Evolutionary conservation across 2,888 invertebrate species (phyloP).

Genomic region (Drosophila lutescens): DNA sequence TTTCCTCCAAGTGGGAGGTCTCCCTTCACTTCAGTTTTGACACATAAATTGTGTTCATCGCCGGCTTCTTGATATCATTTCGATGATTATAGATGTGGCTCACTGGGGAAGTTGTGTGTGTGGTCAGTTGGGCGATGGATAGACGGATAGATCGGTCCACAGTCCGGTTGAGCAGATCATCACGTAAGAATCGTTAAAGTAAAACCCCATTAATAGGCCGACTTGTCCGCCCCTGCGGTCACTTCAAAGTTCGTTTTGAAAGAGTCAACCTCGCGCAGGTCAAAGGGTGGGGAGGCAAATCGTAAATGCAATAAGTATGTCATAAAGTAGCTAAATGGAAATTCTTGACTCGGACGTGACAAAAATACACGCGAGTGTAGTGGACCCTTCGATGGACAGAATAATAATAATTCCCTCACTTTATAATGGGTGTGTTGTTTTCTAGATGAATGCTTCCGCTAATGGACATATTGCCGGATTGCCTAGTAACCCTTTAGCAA

Average conservation of each 20-base stretch:
- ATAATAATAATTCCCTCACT: neutral
- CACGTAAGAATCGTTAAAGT: constrained; percentile 53
- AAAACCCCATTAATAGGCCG: constrained; percentile 47
- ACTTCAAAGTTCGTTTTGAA: constrained; percentile 54
- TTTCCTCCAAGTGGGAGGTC: constrained; percentile 4
- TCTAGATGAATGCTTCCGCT: constrained; percentile 51
- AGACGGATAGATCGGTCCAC: constrained; percentile 3
- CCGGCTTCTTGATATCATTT: constrained; percentile 1
- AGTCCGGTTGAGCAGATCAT: constrained; percentile 18
- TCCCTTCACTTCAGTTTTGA: constrained; percentile 1
- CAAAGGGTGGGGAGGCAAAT: constrained; percentile 46
- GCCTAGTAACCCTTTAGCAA: constrained; percentile 48
- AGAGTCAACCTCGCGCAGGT: constrained; percentile 34
- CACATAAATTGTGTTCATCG: constrained; percentile 1
- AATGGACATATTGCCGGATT: constrained; percentile 42
- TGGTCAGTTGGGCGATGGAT: constrained; percentile 16
- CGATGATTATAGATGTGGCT: neutral
- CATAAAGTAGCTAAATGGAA: constrained; percentile 62
- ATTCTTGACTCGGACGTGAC: constrained; percentile 56
- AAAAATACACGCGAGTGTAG: constrained; percentile 48
- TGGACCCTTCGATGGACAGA: neutral
- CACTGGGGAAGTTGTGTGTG: constrained; percentile 11
- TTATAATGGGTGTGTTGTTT: constrained; percentile 25
- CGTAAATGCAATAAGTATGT: constrained; percentile 65
- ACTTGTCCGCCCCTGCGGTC: constrained; percentile 41